These are phyloP conservation scores for Listronotus bonariensis DNA, from an alignment of 1,140 invertebrate genomes.

Conservation along the genomic window DNA sequence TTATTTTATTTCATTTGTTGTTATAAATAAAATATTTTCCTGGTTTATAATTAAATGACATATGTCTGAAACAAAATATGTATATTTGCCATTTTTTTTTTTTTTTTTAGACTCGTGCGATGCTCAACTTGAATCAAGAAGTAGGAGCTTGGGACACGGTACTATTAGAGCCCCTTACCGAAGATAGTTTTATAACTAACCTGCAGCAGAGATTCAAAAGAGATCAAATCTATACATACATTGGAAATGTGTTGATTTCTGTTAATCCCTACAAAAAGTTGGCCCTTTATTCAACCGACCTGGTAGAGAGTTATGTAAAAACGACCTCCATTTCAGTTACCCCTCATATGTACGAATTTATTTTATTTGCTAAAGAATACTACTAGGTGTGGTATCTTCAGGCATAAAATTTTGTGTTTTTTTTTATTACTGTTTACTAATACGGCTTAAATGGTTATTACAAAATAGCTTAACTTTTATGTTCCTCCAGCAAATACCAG, in stretches of 20 bases:
- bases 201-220: slow-evolving; percentile 76
- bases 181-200: slow-evolving; percentile 77
- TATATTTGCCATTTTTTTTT: too few relatives aligned
- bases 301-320: slow-evolving; percentile 77
- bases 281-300: slow-evolving; percentile 76
- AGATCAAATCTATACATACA: slow-evolving; percentile 82
- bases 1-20: too few relatives aligned
- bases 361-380: not conserved
- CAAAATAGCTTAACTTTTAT: too few relatives aligned
- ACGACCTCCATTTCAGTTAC: slow-evolving; percentile 80
- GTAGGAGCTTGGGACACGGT: slow-evolving; percentile 78
- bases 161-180: slow-evolving; percentile 73
- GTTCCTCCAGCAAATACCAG: too few relatives aligned
- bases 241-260: slow-evolving; percentile 76
- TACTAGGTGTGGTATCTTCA: not conserved
- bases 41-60: too few relatives aligned
- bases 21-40: too few relatives aligned
- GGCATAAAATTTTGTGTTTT: too few relatives aligned
- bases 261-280: slow-evolving; percentile 81
- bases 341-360: slow-evolving; percentile 83
- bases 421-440: too few relatives aligned
- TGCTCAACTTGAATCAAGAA: slow-evolving; percentile 59
- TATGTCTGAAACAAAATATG: too few relatives aligned
- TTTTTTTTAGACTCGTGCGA: slow-evolving; percentile 43
- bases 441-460: too few relatives aligned